Conservation (phyloP, 2,113 vertebrate species). For the Phoenicopterus ruber region DNA sequence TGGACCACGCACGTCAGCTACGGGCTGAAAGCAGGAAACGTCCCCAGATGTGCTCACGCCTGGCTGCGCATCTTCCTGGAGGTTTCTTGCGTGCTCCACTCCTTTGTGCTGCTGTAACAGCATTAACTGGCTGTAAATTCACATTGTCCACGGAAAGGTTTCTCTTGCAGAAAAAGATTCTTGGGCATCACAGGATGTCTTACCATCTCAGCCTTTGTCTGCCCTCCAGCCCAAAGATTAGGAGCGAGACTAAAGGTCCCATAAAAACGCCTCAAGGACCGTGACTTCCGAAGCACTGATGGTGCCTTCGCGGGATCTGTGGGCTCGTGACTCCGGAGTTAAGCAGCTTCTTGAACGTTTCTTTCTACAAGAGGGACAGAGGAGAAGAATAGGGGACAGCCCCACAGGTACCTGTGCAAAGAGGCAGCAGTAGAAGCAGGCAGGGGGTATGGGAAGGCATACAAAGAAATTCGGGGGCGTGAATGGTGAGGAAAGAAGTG, state of each 20-base stretch:
- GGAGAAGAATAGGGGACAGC: neutral
- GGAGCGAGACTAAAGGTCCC: neutral
- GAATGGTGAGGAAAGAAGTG: neutral
- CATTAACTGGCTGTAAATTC: neutral
- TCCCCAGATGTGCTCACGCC: rapidly evolving
- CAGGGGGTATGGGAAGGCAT: neutral
- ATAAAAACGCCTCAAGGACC: neutral
- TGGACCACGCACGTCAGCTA: neutral
- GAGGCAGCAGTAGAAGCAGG: neutral
- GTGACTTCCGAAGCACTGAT: neutral
- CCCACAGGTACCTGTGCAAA: neutral
- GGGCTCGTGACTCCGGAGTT: neutral
- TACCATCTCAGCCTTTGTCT: neutral
- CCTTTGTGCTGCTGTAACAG: neutral
- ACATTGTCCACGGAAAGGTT: neutral
- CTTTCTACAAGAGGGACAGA: neutral
- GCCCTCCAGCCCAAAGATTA: neutral
- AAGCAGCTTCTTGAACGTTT: neutral
- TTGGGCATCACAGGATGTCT: neutral
- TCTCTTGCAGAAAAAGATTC: neutral
- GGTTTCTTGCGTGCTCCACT: neutral
- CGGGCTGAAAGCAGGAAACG: neutral
- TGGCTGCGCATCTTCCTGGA: neutral
- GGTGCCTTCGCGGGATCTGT: neutral
- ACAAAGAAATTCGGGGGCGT: neutral